Evolutionary conservation across 2,888 invertebrate species (phyloP), one percentile per base, ranked within the genome.

Genomic region (Macrophya alboannulata): DNA sequence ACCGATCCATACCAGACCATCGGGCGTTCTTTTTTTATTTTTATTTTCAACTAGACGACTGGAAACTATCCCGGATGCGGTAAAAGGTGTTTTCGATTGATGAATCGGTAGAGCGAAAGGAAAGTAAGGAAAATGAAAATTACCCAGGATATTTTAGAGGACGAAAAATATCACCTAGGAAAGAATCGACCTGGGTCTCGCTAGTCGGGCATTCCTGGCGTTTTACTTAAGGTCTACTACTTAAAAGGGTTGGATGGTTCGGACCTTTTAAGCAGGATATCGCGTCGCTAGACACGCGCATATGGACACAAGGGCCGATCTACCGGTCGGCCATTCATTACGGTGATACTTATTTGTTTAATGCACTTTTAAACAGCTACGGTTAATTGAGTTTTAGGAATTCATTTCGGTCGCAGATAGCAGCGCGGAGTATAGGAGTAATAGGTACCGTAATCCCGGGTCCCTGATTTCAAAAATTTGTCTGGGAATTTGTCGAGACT

Each of bases 311-410:
- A 62, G 8, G 37, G 45, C 68, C 76, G 84, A 85, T 83, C 85
- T 84, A n/a, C 55, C n/a, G 45, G 65, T 31, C 81, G 85, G 21
- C 85, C 87, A 87, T 89, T 89, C 89, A 88, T 89, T 89, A 88
- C 86, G 87, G 3, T 48, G 51, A 62, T 83, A 15, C 86, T 86
- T 74, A 79, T 82, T 86, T 84, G 76, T 84, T 72, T 79, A 77
- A 85, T 71, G 85, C 85, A 25, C 48, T 55, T 85, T 85, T 84
- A 76, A 59, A 83, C 68, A 72, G 86, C 86, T 86, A 87, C 88
- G 88, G 89, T 90, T 91, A 91, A 92, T 91, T 91, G 90, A 90
- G 90, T 91, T 91, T 92, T 89, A 88, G 90, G 91, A 91, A 92
- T 91, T 91, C 91, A 89, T 90, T 90, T 90, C 85, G 88, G 87